Conservation (phyloP, 1,140 invertebrate genomes). For the Metopolophium dirhodum region DNA sequence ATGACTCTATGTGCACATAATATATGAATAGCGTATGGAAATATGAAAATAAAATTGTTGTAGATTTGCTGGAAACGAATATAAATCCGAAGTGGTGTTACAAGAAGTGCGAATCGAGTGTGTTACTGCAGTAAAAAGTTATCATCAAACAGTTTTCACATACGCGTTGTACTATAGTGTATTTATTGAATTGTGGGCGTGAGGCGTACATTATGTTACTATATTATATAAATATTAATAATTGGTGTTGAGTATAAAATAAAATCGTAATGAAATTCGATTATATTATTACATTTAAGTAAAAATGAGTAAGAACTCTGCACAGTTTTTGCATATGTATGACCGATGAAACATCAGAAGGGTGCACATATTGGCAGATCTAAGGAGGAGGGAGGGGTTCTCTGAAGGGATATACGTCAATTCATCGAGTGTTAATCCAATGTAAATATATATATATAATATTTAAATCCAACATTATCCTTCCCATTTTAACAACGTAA, state of each 20-base stretch:
- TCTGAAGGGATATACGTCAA: too few species aligned
- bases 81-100: background rate
- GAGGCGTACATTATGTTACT: background rate
- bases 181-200: background rate
- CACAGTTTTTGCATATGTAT: background rate
- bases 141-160: background rate
- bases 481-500: too few species aligned
- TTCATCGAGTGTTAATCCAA: too few species aligned
- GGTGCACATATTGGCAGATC: too few species aligned
- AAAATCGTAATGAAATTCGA: background rate
- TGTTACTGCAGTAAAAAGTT: background rate
- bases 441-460: too few species aligned
- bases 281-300: background rate
- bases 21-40: background rate
- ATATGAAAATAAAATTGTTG: background rate
- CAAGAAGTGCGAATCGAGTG: background rate
- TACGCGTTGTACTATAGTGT: background rate
- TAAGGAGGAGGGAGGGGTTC: too few species aligned
- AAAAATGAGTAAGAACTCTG: background rate
- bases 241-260: background rate
- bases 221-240: background rate
- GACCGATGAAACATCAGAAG: too few species aligned
- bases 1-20: background rate
- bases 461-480: too few species aligned
- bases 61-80: background rate